phyloP scores from a whole-genome alignment of 2,888 invertebrate genomes.

The Habroteleia sp. region DNA sequence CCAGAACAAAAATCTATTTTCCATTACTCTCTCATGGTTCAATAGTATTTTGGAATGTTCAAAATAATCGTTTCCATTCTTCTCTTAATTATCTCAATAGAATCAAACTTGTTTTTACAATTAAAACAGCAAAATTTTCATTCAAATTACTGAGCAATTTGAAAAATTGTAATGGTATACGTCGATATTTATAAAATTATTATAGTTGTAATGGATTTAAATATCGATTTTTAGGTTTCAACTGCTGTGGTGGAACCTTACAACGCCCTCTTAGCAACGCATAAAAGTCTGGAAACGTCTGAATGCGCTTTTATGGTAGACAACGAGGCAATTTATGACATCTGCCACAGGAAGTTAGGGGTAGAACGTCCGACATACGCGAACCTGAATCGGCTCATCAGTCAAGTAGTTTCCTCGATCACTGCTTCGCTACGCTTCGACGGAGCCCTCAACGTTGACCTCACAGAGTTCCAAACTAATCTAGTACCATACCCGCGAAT shows the following conservation, averaged over 20 bases:
- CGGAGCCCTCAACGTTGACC: constrained; percentile 90
- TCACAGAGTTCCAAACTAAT: constrained; percentile 96
- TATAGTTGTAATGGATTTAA: not conserved
- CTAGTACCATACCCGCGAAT: constrained; percentile 85
- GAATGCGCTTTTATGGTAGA: constrained; percentile 98
- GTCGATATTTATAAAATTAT: no score
- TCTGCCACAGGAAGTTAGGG: constrained; percentile 91
- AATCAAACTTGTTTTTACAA: no score
- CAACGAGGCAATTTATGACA: constrained; percentile 97
- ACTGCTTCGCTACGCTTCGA: constrained; percentile 85
- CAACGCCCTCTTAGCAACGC: constrained; percentile 94
- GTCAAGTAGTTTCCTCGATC: constrained; percentile 84
- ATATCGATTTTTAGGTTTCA: constrained; percentile 84
- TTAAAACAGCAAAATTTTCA: no score
- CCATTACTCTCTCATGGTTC: no score
- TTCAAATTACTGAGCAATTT: no score
- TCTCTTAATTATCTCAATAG: no score
- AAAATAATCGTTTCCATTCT: no score
- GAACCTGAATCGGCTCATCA: constrained; percentile 92
- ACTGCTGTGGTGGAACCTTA: constrained; percentile 97
- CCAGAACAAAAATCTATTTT: no score
- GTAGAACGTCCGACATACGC: constrained; percentile 92
- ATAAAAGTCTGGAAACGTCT: constrained; percentile 92
- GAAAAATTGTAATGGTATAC: no score
- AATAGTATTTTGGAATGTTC: no score